Base-by-base conservation (phyloP, 2,797 vertebrate species). In the Rhabdomys pumilio region DNA sequence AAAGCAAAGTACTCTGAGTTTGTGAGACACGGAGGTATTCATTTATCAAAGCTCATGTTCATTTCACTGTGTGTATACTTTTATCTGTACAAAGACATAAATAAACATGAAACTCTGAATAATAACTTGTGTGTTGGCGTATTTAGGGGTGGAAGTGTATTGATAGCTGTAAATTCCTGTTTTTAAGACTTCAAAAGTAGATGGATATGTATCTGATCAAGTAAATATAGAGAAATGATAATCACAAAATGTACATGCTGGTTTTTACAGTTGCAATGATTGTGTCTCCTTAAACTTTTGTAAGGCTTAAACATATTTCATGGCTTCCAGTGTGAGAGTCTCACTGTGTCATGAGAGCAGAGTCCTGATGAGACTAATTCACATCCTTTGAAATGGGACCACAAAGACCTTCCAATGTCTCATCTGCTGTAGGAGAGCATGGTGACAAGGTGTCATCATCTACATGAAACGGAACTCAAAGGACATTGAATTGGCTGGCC, bases 11-110 rank as follows among this genome's bases (percentile, higher is more conserved):
- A 90, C 6, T 92, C 61, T 22, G n/a, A n/a, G 24, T 53, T 84
- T 88, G 67, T 83, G 59, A 91, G 55, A 77, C 47, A 80, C 13
- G 55, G 65, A 65, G 44, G 13, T 13, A 80, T 4, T 14, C 31
- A 95, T 87, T 87, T 96, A 69, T 94, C 72, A 96, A 86, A 88
- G 88, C 12, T 67, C 72, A 17, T 24, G 53, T 41, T 94, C 65
- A 79, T 85, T 93, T 93, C 12, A 76, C 31, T 87, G n/a, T 69
- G 61, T 34, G 31, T 81, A 89, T 57, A 87, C 83, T 59, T 94
- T 93, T 92, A 76, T 31, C n/a, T 75, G 61, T 47, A 83, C 90
- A 85, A 93, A 93, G 29, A 8, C 17, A 72, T 38, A 93, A 96
- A 92, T 34, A 96, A 95, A 84, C 81, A 94, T n/a, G 53, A 92